A percentile compares a stretch with the other conserved stretches of the same genome.
Evolutionary conservation across 2,113 vertebrate species (phyloP).

Genomic region (Corydoras sp.): DNA sequence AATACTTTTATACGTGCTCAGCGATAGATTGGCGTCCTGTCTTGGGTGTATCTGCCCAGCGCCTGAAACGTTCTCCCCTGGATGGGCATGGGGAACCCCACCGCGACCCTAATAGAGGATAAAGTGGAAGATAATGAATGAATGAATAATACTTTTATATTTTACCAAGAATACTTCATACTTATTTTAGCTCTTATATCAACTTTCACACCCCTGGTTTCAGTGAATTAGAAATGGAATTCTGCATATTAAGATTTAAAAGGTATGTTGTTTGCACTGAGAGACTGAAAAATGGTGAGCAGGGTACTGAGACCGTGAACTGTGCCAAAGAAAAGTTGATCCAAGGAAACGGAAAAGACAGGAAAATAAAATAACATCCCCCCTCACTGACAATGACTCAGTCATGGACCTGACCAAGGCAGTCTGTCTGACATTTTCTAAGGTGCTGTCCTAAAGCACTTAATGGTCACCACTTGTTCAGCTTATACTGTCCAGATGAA

Average conservation of each 20-base stretch:
- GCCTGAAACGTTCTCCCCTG: too few species aligned
- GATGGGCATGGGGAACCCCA: too few species aligned
- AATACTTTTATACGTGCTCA: too few species aligned
- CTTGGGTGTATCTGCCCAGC: too few species aligned
- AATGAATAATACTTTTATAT: too few species aligned
- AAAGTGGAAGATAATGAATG: too few species aligned
- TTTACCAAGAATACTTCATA: too few species aligned
- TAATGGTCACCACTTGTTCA: slow-evolving; percentile 57
- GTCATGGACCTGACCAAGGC: slow-evolving; percentile 1
- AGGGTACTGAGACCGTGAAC: background rate
- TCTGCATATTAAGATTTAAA: background rate
- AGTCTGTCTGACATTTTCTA: slow-evolving; percentile 36
- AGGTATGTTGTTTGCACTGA: slow-evolving; percentile 3
- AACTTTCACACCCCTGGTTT: too few species aligned
- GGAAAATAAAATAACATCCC: slow-evolving; percentile 8
- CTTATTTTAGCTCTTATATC: too few species aligned
- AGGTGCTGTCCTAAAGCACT: slow-evolving; percentile 54
- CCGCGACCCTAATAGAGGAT: too few species aligned
- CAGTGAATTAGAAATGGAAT: background rate
- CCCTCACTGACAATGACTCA: slow-evolving; percentile 23
- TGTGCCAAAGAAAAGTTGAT: slow-evolving; percentile 33
- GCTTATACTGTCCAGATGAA: slow-evolving; percentile 57
- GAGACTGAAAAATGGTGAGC: slow-evolving; percentile 12
- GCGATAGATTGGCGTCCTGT: too few species aligned
- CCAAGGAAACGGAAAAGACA: slow-evolving; percentile 15